These are phyloP conservation scores for Varecia variegata DNA, from an alignment of 2,797 vertebrate genomes.

Conservation along the genomic window DNA sequence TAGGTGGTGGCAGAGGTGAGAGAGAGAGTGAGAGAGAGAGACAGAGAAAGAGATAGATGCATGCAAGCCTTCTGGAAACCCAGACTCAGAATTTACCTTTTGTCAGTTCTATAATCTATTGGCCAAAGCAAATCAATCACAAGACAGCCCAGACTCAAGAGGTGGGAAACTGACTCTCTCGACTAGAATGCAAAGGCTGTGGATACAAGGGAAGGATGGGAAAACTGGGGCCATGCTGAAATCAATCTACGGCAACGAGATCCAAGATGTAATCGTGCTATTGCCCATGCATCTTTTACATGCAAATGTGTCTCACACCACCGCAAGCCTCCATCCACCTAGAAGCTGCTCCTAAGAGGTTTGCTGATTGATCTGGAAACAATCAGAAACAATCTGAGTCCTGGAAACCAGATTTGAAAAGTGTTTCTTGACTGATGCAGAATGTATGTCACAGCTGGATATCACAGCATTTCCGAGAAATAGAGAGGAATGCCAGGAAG, in stretches of 20 bases:
- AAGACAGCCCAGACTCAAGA: background rate
- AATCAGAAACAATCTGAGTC: conserved; percentile 4
- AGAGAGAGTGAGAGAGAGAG: background rate
- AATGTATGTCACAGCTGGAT: conserved; percentile 23
- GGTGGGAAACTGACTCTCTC: background rate
- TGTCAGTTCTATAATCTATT: background rate
- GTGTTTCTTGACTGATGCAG: background rate
- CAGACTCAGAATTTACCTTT: background rate
- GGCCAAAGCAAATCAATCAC: background rate
- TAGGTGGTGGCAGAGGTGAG: background rate
- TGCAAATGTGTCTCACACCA: background rate
- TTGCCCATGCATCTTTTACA: background rate
- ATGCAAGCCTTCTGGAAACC: background rate
- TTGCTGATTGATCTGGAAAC: conserved; percentile 45
- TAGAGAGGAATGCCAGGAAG: background rate
- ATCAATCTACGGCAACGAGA: background rate
- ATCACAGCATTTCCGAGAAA: background rate
- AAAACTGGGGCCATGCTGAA: background rate
- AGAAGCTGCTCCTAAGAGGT: conserved; percentile 1
- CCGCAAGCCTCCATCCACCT: background rate
- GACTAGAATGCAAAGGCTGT: background rate
- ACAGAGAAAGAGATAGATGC: too few relatives aligned
- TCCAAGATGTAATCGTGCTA: background rate
- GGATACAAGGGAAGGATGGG: background rate
- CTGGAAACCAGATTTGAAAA: background rate